Base-by-base conservation (phyloP, 2,797 vertebrate species). In the Anas georgica region DNA sequence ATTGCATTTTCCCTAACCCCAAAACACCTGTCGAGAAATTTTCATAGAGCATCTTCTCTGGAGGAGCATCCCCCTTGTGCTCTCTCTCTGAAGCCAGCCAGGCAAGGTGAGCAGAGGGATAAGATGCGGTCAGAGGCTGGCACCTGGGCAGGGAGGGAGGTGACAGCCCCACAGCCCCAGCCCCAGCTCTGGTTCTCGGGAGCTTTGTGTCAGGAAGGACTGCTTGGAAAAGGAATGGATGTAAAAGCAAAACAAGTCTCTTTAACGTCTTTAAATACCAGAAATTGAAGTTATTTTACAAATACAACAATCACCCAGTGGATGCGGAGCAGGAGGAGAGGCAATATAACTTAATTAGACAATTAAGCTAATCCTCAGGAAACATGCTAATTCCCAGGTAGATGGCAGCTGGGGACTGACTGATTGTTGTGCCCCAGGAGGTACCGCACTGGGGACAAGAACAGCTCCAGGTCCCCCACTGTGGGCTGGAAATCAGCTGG, bases 311-410 rank as follows among this genome's bases (percentile, higher is more conserved):
- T n/a, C 43, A 70, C 62, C 29, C 39, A 73, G 43, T 39, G 20
- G 69, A 45, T 12, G 31, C 73, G 26, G 52, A 87, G n/a, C 1
- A 0, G 66, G 64, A 74, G 16, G 11, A 84, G 68, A 52, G 35
- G 33, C 1, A 6, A 39, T 78, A 58, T n/a, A 85, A 76, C 0
- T 4, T 69, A 73, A 95, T 79, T 78, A 91, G 86, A 72, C 73
- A 91, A 82, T 66, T 67, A 84, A 37, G 29, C 37, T 90, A 91
- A 86, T 84, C 75, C 73, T 95, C 35, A 76, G 81, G 70, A 91
- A 93, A 91, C 79, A 9, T 73, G 33, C 28, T 87, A 83, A 94
- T 82, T 91, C 84, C 78, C 94, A 92, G 86, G 91, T 83, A 95
- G 91, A 18, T 2, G 58, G 79, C 81, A 93, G 67, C 52, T 62